Percentiles rank a stretch among this genome's conserved stretches.
phyloP scores from a whole-genome alignment of 2,113 vertebrate genomes.

The Polyodon spathula region DNA sequence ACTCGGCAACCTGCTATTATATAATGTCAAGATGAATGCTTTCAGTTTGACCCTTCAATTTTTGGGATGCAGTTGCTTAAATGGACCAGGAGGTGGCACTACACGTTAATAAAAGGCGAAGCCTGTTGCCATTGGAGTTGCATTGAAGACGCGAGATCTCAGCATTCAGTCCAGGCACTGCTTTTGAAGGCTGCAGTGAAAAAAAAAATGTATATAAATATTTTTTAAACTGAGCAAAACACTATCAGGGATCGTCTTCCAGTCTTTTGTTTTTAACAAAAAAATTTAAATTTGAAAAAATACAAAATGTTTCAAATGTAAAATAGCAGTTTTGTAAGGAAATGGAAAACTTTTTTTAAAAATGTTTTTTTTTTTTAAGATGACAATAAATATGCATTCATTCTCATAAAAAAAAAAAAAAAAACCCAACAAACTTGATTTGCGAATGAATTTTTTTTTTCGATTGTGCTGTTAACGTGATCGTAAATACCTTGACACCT shows the following conservation, averaged over 20 bases:
- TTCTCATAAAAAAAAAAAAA: constrained; percentile 11
- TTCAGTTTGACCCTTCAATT: background rate
- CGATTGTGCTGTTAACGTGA: background rate
- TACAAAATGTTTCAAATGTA: constrained; percentile 7
- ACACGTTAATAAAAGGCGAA: constrained; percentile 1
- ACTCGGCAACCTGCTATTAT: background rate
- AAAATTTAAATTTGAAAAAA: constrained; percentile 1
- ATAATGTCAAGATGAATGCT: background rate
- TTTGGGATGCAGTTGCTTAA: background rate
- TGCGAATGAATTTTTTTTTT: background rate
- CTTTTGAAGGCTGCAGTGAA: too few relatives aligned
- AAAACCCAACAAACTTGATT: too few relatives aligned
- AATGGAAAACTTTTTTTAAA: too few relatives aligned
- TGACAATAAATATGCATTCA: constrained; percentile 17
- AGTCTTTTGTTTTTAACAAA: constrained; percentile 11
- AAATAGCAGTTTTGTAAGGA: constrained; percentile 12
- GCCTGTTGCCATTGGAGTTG: too few relatives aligned
- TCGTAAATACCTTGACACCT: too few relatives aligned
- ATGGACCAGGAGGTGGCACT: constrained; percentile 15
- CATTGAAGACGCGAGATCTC: too few relatives aligned
- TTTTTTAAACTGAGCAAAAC: constrained; percentile 10
- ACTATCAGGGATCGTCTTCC: constrained; percentile 22
- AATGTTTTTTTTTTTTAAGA: constrained; percentile 5
- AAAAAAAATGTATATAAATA: background rate
- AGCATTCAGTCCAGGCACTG: too few relatives aligned